Percentiles rank a stretch among this genome's conserved stretches.
These are phyloP conservation scores for Hydroisotoma schaefferi DNA, from an alignment of 2,888 invertebrate species.

Conservation along the genomic window DNA sequence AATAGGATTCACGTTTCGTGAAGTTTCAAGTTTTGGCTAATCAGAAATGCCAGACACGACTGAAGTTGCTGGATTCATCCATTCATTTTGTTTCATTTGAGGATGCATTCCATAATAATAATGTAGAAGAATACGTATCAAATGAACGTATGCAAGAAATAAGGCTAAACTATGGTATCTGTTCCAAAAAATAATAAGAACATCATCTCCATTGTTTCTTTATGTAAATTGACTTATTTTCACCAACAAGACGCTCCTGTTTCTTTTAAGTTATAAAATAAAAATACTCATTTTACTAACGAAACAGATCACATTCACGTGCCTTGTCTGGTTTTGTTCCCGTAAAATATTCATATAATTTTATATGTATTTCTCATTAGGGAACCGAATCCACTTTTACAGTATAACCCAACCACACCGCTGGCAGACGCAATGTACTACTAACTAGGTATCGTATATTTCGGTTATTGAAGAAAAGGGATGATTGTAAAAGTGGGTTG, in stretches of 20 bases:
- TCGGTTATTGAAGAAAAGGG: too few relatives aligned
- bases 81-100: constrained; percentile 34
- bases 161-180: too few relatives aligned
- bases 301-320: neutral
- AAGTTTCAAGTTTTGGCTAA: constrained; percentile 17
- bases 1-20: constrained; percentile 3
- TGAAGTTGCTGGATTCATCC: constrained; percentile 11
- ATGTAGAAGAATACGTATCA: too few relatives aligned
- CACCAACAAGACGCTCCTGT: neutral
- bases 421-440: too few relatives aligned
- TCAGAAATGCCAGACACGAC: constrained; percentile 37
- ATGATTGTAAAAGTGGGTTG: too few relatives aligned
- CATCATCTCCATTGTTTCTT: constrained; percentile 15
- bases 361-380: neutral
- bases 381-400: too few relatives aligned
- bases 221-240: constrained; percentile 37
- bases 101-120: constrained; percentile 33
- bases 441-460: too few relatives aligned
- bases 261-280: neutral
- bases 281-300: constrained; percentile 1
- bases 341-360: constrained; percentile 1
- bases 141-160: too few relatives aligned
- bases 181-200: constrained; percentile 18
- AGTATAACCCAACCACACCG: too few relatives aligned
- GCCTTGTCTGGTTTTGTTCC: too few relatives aligned